A percentile compares a stretch with the other conserved stretches of the same genome.
Conservation (phyloP, 2,113 vertebrate species). For the Brachypodius melanocephalos region DNA sequence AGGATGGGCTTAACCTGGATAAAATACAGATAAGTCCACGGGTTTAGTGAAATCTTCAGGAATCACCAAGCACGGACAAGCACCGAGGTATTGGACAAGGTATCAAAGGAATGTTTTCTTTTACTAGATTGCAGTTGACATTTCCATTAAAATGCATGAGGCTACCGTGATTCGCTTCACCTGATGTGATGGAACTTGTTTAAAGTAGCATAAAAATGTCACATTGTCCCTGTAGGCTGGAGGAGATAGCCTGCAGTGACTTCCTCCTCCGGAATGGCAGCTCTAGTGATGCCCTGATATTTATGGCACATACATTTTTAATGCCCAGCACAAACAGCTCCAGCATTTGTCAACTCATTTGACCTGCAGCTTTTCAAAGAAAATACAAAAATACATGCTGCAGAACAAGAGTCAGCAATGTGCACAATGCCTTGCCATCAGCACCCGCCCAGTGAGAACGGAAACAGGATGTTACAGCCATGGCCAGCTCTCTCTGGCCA, state of each 20-base stretch:
- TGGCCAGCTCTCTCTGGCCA: neutral
- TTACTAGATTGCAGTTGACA: neutral
- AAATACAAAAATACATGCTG: neutral
- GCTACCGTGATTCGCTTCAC: neutral
- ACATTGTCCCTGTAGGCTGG: neutral
- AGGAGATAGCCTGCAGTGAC: neutral
- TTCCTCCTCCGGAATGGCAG: neutral
- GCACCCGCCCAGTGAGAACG: neutral
- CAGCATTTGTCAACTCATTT: neutral
- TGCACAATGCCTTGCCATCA: neutral
- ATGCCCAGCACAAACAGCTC: neutral
- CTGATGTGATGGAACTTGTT: neutral
- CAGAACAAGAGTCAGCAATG: neutral
- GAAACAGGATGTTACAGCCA: neutral
- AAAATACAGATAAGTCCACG: fast-evolving
- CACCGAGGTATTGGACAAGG: neutral
- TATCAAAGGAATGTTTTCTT: neutral
- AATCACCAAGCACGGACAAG: neutral
- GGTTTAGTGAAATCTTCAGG: neutral
- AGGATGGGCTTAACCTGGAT: neutral
- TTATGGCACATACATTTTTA: slow-evolving; percentile 14
- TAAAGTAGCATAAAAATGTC: slow-evolving; percentile 15
- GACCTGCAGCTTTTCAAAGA: neutral
- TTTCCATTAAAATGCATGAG: slow-evolving; percentile 43
- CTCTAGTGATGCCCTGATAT: neutral